Evolutionary conservation across 1,140 invertebrate genomes (phyloP), one percentile per base, ranked within the genome.

Genomic region (Drosophila parvula): DNA sequence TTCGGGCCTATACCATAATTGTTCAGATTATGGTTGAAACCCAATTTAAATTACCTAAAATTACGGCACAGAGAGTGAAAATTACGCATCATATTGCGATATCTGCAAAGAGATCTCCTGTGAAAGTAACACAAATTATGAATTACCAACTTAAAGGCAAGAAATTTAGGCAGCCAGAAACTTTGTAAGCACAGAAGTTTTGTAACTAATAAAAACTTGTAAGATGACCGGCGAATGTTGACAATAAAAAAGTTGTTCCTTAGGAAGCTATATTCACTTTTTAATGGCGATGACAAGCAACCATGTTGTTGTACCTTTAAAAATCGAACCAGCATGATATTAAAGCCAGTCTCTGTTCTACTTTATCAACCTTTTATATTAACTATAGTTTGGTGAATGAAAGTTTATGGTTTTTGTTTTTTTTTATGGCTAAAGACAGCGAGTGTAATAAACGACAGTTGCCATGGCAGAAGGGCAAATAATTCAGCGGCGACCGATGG

Each of bases 391-490:
- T 27, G 18, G 36, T 27, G 11, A 68, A 57, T n/a, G 41, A 14
- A 18, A 40, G 51, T 57, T 70, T 48, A 56, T 67, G 28, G 63
- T 53, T 55, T 34, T 1, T 9, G 14, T 28, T 36, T 28, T 65
- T 70, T 64, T 75, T 75, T 41, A 40, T 44, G 71, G 40, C 45
- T 44, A 57, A 65, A 44, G 34, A 36, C 36, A 70, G 16, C 5
- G 30, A 51, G 61, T 47, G 43, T 71, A 53, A 77, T 77, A 59
- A 77, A 78, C 65, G 80, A 59, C 78, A 81, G 78, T 85, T 82
- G 79, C 40, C 65, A 71, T 86, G 75, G 32, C 63, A 68, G 53
- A 45, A 61, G 44, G n/a, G 51, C 41, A 40, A 61, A 61, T 68
- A 55, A 48, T 60, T 27, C 43, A 61, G 36, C 48, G 34, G 5